Evolutionary conservation across 2,888 invertebrate genomes (phyloP).

Genomic region (Brachypalpus laphriformis): DNA sequence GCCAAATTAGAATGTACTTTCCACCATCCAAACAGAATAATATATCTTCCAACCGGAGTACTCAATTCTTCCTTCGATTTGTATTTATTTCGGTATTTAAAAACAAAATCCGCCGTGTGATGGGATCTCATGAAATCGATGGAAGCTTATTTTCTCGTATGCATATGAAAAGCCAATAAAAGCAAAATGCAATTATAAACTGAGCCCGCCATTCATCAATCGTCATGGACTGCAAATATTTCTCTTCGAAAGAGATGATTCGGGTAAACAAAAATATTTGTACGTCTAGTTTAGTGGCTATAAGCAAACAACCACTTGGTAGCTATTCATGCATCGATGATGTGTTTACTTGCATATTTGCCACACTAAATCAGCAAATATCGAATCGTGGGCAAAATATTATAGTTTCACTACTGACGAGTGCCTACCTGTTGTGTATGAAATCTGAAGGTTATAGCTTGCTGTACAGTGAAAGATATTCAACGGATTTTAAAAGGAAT

Average conservation of each 20-base stretch:
- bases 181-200: not conserved
- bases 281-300: not conserved
- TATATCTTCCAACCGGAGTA: too few relatives aligned
- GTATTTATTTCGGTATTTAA: not conserved
- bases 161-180: not conserved
- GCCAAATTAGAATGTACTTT: too few relatives aligned
- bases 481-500: too few relatives aligned
- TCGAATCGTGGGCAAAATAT: not conserved
- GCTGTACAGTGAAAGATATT: too few relatives aligned
- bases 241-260: not conserved
- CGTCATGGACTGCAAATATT: slow-evolving; percentile 18
- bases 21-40: too few relatives aligned
- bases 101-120: not conserved
- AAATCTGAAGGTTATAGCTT: too few relatives aligned
- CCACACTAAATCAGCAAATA: not conserved
- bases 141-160: not conserved
- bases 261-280: slow-evolving; percentile 15
- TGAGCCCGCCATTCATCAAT: slow-evolving; percentile 3
- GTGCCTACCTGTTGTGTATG: not conserved
- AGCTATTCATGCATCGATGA: not conserved
- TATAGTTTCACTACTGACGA: not conserved
- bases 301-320: not conserved
- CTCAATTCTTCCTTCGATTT: too few relatives aligned
- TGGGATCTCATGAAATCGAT: not conserved
- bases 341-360: slow-evolving; percentile 7